Evolutionary conservation across 2,797 vertebrate species (phyloP).

Genomic region (Characodon lateralis): DNA sequence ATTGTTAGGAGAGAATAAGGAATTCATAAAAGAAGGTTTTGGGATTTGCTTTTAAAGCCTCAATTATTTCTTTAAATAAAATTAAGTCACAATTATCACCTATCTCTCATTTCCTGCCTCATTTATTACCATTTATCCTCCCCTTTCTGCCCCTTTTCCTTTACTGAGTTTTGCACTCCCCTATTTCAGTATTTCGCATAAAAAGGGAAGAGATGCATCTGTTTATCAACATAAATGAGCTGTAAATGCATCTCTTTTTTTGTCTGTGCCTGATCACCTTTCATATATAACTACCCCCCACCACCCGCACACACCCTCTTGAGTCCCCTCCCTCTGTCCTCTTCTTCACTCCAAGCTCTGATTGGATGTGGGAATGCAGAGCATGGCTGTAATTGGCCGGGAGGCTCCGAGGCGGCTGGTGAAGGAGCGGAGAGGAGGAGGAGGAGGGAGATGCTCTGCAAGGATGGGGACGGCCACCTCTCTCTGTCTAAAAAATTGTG

Average conservation of each 20-base stretch:
- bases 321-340: constrained; percentile 35
- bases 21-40: neutral
- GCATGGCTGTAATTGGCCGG: constrained; percentile 52
- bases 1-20: neutral
- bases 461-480: constrained; percentile 63
- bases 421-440: constrained; percentile 45
- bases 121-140: constrained; percentile 7
- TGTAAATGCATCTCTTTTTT: constrained; percentile 41
- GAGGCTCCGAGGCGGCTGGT: constrained; percentile 36
- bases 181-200: neutral
- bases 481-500: constrained; percentile 42
- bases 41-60: neutral
- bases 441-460: constrained; percentile 66
- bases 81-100: constrained; percentile 4
- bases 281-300: constrained; percentile 29
- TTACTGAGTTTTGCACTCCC: constrained; percentile 26
- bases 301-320: neutral
- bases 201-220: constrained; percentile 30
- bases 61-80: neutral
- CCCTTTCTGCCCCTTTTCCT: constrained; percentile 19
- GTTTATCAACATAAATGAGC: constrained; percentile 20
- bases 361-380: constrained; percentile 77
- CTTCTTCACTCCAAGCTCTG: constrained; percentile 18
- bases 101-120: constrained; percentile 2
- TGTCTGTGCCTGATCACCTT: constrained; percentile 58